phyloP scores from a whole-genome alignment of 2,113 vertebrate species.

The Phyllostomus hastatus region DNA sequence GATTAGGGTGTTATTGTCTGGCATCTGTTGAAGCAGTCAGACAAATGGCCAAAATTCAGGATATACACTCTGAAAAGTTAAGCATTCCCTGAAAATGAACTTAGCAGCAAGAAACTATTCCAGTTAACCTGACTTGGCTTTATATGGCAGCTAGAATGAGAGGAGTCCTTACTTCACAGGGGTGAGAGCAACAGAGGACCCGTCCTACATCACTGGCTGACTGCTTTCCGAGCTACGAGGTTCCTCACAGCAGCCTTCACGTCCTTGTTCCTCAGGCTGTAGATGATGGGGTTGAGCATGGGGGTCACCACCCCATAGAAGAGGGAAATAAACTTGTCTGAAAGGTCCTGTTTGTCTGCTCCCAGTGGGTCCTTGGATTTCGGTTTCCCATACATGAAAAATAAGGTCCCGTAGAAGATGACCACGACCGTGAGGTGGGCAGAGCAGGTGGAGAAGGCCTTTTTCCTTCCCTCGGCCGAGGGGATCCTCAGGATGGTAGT shows the following conservation, averaged over 20 bases:
- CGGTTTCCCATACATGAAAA: constrained; percentile 50
- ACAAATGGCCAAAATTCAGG: neutral
- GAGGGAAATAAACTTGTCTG: constrained; percentile 16
- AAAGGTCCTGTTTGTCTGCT: neutral
- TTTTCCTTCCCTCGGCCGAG: neutral
- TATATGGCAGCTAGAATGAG: neutral
- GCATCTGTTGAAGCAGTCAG: neutral
- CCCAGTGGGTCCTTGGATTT: neutral
- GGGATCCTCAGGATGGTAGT: constrained; percentile 50
- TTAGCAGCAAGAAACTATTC: neutral
- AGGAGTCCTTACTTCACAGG: neutral
- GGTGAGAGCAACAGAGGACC: neutral
- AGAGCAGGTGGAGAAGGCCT: constrained; percentile 51
- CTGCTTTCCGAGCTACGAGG: neutral
- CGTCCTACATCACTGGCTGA: neutral
- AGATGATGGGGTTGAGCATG: constrained; percentile 46
- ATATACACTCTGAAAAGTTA: neutral
- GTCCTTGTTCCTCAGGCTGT: constrained; percentile 31
- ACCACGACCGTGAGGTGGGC: constrained; percentile 39
- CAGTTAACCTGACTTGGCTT: neutral
- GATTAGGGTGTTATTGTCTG: neutral
- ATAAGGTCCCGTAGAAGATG: constrained; percentile 5
- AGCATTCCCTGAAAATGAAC: neutral
- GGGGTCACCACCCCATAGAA: constrained; percentile 7
- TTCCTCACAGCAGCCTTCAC: neutral